Evolutionary conservation across 2,797 vertebrate species (phyloP).

Genomic region (Sarcophilus harrisii): DNA sequence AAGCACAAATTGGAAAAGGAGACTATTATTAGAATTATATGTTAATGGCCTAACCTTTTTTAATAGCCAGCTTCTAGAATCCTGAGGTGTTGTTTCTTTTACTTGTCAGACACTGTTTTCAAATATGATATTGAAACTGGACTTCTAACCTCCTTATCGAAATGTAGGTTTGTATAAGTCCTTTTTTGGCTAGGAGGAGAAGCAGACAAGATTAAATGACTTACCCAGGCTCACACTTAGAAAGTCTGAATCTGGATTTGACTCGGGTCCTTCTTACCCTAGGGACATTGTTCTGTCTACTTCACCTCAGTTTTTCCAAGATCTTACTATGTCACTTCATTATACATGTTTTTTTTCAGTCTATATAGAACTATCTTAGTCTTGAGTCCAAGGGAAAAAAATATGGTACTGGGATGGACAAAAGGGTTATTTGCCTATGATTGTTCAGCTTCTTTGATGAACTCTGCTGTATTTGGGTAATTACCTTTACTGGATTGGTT

Average conservation of each 20-base stretch:
- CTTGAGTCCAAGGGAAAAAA: not conserved
- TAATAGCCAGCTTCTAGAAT: not conserved
- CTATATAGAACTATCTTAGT: not conserved
- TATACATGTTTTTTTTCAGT: not conserved
- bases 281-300: not conserved
- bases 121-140: not conserved
- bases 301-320: not conserved
- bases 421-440: not conserved
- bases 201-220: not conserved
- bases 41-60: not conserved
- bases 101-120: not conserved
- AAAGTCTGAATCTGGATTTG: not conserved
- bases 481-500: not conserved
- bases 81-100: not conserved
- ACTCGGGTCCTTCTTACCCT: not conserved
- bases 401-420: not conserved
- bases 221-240: not conserved
- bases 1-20: not conserved
- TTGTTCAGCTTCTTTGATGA: not conserved
- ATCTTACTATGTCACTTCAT: not conserved
- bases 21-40: not conserved
- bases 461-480: not conserved
- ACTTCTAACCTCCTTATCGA: not conserved
- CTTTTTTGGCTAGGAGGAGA: not conserved
- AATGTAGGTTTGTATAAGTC: not conserved